phyloP scores from a whole-genome alignment of 2,797 vertebrate species.

The Typhlichthys eigenmanni region DNA sequence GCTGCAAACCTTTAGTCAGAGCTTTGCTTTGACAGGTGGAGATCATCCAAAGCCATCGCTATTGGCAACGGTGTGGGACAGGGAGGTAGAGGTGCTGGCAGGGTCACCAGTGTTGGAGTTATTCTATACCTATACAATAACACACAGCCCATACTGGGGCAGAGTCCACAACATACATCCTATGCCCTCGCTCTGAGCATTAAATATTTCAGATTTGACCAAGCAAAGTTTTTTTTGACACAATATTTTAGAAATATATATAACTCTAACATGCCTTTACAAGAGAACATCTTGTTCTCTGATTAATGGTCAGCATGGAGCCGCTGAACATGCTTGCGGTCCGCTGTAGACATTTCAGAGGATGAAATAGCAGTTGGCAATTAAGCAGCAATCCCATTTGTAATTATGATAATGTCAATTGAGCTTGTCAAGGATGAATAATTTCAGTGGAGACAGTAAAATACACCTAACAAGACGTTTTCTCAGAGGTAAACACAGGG shows the following conservation, averaged over 20 bases:
- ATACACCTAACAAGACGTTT: constrained; percentile 76
- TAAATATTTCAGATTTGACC: constrained; percentile 1
- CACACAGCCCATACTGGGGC: constrained; percentile 59
- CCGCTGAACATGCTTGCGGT: constrained; percentile 44
- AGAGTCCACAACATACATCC: constrained; percentile 68
- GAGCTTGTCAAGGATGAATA: constrained; percentile 80
- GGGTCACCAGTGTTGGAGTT: constrained; percentile 70
- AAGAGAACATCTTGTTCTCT: constrained; percentile 54
- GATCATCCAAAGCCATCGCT: constrained; percentile 75
- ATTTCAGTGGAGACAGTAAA: constrained; percentile 81
- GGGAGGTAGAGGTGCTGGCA: constrained; percentile 56
- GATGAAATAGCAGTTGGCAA: constrained; percentile 47
- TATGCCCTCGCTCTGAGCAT: constrained; percentile 54
- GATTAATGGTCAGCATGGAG: constrained; percentile 54
- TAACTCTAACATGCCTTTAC: constrained; percentile 34
- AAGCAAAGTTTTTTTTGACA: too few species aligned
- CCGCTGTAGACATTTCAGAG: constrained; percentile 56
- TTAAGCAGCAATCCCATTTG: constrained; percentile 72
- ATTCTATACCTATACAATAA: constrained; percentile 78
- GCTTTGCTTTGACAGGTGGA: constrained; percentile 83
- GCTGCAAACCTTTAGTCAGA: constrained; percentile 76
- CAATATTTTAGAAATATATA: neutral
- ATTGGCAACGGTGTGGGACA: constrained; percentile 72
- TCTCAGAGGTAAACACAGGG: constrained; percentile 72
- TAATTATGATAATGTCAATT: constrained; percentile 80